Evolutionary conservation across 2,888 invertebrate species (phyloP).

Genomic region (Leptinotarsa peninsularis): DNA sequence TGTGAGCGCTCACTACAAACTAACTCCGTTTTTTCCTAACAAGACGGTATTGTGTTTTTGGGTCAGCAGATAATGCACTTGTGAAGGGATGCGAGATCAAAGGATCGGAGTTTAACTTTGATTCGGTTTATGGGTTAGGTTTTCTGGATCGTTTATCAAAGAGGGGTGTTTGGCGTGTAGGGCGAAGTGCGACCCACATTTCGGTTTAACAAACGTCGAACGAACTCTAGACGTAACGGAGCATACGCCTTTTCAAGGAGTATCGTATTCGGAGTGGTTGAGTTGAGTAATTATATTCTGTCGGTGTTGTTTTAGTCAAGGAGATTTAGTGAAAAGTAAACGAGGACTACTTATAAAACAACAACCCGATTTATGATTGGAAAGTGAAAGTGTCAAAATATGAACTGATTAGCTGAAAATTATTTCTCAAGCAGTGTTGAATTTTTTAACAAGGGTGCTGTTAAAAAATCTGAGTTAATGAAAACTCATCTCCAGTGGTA

Average conservation of each 20-base stretch:
- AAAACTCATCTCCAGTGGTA: too few relatives aligned
- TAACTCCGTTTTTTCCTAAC: slow-evolving; percentile 35
- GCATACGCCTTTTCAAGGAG: not conserved
- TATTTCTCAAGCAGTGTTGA: too few relatives aligned
- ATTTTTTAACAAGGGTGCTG: too few relatives aligned
- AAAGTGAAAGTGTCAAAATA: too few relatives aligned
- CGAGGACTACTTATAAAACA: too few relatives aligned
- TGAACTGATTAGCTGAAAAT: too few relatives aligned
- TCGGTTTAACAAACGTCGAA: not conserved
- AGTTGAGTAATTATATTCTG: not conserved
- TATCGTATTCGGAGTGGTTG: slow-evolving; percentile 12
- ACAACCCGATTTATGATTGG: too few relatives aligned
- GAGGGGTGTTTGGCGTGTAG: not conserved
- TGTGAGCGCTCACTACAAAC: slow-evolving; percentile 21
- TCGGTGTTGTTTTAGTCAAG: not conserved
- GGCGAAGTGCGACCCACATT: slow-evolving; percentile 5
- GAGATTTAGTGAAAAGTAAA: not conserved
- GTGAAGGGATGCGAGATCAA: slow-evolving; percentile 33
- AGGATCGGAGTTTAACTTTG: slow-evolving; percentile 35
- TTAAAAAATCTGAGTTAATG: too few relatives aligned
- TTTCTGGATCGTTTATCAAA: slow-evolving; percentile 31
- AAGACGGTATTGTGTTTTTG: slow-evolving; percentile 37
- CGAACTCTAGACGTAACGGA: not conserved
- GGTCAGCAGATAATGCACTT: slow-evolving; percentile 38
- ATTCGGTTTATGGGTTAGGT: slow-evolving; percentile 28